phyloP scores from a whole-genome alignment of 2,113 vertebrate species.

The Okapia johnstoni region DNA sequence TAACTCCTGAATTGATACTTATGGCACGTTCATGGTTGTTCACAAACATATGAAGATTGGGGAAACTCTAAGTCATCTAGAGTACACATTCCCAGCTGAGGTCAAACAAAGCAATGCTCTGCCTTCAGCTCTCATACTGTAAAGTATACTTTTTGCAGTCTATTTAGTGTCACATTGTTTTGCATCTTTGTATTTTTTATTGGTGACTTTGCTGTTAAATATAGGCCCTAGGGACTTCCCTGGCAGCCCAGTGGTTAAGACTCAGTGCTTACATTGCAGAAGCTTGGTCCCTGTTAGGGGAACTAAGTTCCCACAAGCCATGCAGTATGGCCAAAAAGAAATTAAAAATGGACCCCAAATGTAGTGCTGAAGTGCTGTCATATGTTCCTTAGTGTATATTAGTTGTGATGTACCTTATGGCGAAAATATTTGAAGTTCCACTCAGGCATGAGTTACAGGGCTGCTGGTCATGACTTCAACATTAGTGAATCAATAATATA shows the following conservation, averaged over 20 bases:
- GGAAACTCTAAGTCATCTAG: background rate
- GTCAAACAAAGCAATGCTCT: background rate
- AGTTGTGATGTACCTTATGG: background rate
- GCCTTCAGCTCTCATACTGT: background rate
- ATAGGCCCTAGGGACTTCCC: background rate
- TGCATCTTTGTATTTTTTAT: background rate
- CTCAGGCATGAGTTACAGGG: background rate
- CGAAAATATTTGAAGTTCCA: background rate
- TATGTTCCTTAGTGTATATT: background rate
- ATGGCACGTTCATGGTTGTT: background rate
- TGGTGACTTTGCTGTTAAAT: background rate
- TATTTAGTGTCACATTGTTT: background rate
- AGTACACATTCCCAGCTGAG: background rate
- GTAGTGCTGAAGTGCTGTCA: background rate
- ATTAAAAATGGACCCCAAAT: background rate
- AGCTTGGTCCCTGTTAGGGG: background rate
- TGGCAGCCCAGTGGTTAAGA: background rate
- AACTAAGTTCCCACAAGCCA: background rate
- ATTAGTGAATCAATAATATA: background rate
- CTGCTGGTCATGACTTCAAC: background rate
- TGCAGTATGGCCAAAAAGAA: background rate
- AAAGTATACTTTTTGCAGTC: background rate
- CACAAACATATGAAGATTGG: background rate
- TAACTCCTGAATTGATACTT: background rate
- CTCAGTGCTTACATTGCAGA: background rate